Conservation (phyloP, 2,797 vertebrate species). For the Hephaestus fuliginosus region DNA sequence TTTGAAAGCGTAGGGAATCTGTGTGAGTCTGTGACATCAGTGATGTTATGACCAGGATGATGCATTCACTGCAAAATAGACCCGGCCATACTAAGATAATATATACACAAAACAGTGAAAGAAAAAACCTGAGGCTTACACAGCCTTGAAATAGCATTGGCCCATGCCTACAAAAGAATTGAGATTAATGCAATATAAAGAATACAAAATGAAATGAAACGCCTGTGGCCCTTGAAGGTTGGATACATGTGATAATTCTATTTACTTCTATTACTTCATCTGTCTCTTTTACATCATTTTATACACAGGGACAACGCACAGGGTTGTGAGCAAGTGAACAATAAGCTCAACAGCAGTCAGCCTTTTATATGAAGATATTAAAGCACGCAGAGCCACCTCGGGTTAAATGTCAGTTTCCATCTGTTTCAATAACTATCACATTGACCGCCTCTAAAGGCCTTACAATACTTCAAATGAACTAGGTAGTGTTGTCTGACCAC, state of each 20-base stretch:
- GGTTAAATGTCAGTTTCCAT: not conserved
- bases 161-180: not conserved
- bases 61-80: not conserved
- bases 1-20: not conserved
- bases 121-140: not conserved
- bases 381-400: not conserved
- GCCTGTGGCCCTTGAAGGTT: not conserved
- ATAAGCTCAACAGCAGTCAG: not conserved
- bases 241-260: not conserved
- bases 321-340: not conserved
- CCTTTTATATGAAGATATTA: not conserved
- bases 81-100: not conserved
- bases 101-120: not conserved
- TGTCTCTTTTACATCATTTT: not conserved
- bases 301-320: not conserved
- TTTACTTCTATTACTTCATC: not conserved
- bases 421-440: not conserved
- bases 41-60: not conserved
- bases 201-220: constrained; percentile 7
- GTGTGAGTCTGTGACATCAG: not conserved
- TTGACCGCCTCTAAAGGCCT: not conserved
- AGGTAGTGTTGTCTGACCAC: not conserved
- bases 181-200: not conserved
- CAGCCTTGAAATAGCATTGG: not conserved
- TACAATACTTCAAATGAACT: not conserved